A percentile compares a stretch with the other conserved stretches of the same genome.
Evolutionary conservation across 2,113 vertebrate species (phyloP).

Genomic region (Meleagris gallopavo): DNA sequence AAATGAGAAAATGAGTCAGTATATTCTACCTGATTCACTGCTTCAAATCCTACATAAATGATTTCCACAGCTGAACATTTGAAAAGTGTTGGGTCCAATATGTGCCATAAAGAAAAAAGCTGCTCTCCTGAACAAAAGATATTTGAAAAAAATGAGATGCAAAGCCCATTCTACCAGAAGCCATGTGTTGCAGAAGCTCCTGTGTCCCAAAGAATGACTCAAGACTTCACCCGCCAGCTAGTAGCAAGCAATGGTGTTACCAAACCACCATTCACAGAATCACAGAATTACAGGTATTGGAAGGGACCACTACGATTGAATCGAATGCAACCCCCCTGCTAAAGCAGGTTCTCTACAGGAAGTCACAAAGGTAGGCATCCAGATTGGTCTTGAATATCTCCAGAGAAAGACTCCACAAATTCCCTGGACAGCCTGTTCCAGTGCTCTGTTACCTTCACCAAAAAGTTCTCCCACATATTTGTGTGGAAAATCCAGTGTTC

Average conservation of each 20-base stretch:
- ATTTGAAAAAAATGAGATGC: background rate
- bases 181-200: background rate
- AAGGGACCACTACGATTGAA: too few relatives aligned
- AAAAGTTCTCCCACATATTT: too few relatives aligned
- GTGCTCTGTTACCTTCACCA: too few relatives aligned
- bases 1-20: background rate
- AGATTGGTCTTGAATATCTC: too few relatives aligned
- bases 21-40: background rate
- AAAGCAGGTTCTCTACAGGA: too few relatives aligned
- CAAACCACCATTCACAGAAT: background rate
- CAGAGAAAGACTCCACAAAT: too few relatives aligned
- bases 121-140: background rate
- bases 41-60: background rate
- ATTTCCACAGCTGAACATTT: background rate
- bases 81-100: rapidly evolving
- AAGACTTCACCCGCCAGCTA: background rate
- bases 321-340: too few relatives aligned
- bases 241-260: constrained; percentile 10
- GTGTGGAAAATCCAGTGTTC: too few relatives aligned
- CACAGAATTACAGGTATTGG: too few relatives aligned
- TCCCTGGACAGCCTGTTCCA: too few relatives aligned
- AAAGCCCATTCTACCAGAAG: background rate
- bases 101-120: background rate
- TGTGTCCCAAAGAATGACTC: background rate
- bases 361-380: too few relatives aligned